These are phyloP conservation scores for Mamestra brassicae DNA, from an alignment of 2,888 invertebrate genomes.

Conservation along the genomic window DNA sequence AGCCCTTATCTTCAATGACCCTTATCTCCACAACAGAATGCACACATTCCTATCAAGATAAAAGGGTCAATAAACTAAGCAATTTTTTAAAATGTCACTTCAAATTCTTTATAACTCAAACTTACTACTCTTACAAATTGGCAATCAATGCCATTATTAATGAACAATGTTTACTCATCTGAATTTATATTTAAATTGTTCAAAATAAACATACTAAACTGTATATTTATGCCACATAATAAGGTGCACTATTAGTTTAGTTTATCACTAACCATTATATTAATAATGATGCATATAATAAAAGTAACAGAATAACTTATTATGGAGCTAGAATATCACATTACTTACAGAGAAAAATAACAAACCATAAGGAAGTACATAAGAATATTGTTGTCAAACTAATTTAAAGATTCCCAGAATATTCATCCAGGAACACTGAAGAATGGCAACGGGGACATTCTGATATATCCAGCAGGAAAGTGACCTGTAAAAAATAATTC, in stretches of 20 bases:
- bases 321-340: conserved; percentile 11
- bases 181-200: conserved; percentile 56
- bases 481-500: conserved; percentile 80
- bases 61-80: background rate
- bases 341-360: conserved; percentile 19
- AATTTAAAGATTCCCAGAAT: conserved; percentile 65
- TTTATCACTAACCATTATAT: conserved; percentile 38
- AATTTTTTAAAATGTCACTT: background rate
- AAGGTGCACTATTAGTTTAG: conserved; percentile 30
- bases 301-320: conserved; percentile 27
- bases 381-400: conserved; percentile 10
- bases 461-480: conserved; percentile 86
- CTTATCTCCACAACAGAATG: background rate
- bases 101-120: background rate
- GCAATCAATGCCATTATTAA: conserved; percentile 53
- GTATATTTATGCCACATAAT: background rate
- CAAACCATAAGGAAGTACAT: conserved; percentile 6
- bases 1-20: background rate
- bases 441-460: conserved; percentile 89
- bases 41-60: background rate
- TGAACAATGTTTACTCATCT: conserved; percentile 35
- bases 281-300: conserved; percentile 42
- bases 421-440: conserved; percentile 83
- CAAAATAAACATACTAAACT: conserved; percentile 30
- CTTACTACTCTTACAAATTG: background rate